Conservation (phyloP, 2,113 vertebrate genomes). For the Carettochelys insculpta region DNA sequence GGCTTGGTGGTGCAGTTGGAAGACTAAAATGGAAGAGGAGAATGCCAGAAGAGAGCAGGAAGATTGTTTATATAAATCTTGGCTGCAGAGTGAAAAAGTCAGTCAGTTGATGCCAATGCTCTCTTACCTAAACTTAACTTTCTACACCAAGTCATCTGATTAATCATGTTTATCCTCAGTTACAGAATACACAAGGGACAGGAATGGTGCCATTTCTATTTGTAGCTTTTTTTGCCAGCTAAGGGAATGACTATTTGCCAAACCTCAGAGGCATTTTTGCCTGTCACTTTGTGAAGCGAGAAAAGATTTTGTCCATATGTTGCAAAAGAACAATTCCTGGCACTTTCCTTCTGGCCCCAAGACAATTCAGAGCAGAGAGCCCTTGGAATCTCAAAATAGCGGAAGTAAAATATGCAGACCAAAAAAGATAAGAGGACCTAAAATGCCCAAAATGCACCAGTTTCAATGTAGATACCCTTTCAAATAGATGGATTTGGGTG, state of each 20-base stretch:
- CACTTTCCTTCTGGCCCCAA: background rate
- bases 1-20: background rate
- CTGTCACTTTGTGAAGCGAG: background rate
- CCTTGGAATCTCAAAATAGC: background rate
- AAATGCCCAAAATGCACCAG: background rate
- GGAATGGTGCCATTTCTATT: background rate
- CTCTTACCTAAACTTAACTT: slow-evolving; percentile 18
- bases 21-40: slow-evolving; percentile 33
- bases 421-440: background rate
- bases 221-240: background rate
- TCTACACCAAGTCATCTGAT: background rate
- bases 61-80: slow-evolving; percentile 1
- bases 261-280: background rate
- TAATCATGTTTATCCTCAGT: background rate
- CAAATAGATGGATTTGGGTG: background rate
- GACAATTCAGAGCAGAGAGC: slow-evolving; percentile 37
- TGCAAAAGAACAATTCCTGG: background rate
- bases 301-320: slow-evolving; percentile 4
- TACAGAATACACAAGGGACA: background rate
- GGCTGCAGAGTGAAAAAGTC: slow-evolving; percentile 19
- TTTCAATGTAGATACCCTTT: background rate
- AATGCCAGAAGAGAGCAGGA: slow-evolving; percentile 38
- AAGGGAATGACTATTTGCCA: background rate
- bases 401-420: background rate
- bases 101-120: slow-evolving; percentile 4